Evolutionary conservation across 2,113 vertebrate genomes (phyloP), one percentile per base, ranked within the genome.

Genomic region (Atlantisia rogersi): DNA sequence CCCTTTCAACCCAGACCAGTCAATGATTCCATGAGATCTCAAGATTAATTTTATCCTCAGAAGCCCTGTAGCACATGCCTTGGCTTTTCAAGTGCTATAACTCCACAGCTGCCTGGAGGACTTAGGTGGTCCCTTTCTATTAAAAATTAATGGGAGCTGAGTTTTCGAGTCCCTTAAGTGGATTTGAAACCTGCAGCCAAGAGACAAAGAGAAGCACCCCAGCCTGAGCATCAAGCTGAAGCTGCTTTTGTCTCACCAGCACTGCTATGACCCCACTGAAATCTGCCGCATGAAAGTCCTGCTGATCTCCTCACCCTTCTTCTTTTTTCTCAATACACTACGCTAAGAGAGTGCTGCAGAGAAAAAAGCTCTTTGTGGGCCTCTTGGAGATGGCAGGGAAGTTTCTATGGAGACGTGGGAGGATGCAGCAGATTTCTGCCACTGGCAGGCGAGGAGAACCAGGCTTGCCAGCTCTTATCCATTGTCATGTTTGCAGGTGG

Each of bases 151-250:
- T 92, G 88, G 69, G 21, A 95, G 3, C 42, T 87, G 89, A 95
- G 86, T 68, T 63, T 94, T 84, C 62, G 76, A 5, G 46, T 96
- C 94, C 68, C 96, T 88, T 90, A 96, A 96, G 92, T 93, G 94
- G 80, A 56, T 94, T 93, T 93, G 73, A 88, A 96, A 86, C 56
- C 93, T 74, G 29, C 46, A 83, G 76, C 64, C 88, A 93, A 86
- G 87, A 67, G 60, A 56, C 0, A 1, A 2, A 71, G 35, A 64
- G 56, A 83, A 78, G 18, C 35, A 88, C 85, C 29, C 39, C 32
- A 77, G 25, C 37, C 70, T 59, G 71, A 82, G n/a, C 46, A 86
- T 15, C 11, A 68, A 73, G 26, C 22, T 88, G 52, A 81, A 53
- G 28, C 39, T 83, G 35, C 29, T 79, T 90, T 88, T 92, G 46